Evolutionary conservation across 2,888 invertebrate species (phyloP), one percentile per base, ranked within the genome.

Genomic region (Melieria omissa): DNA sequence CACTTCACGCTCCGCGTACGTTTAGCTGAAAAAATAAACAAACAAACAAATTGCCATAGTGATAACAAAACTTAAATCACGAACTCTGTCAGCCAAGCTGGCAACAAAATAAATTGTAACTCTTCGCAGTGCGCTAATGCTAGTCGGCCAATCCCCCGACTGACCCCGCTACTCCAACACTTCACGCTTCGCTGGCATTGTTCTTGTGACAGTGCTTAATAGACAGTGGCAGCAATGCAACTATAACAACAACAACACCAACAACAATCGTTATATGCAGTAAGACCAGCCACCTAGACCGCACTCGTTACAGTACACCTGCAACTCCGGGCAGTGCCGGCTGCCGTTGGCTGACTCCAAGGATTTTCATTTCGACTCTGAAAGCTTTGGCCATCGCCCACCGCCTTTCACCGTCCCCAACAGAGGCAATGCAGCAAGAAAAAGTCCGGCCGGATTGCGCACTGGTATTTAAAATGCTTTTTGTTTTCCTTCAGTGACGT

Each of bases 161-260:
- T 10, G 54, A 4, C 54, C 54, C 7, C 54, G 5, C n/a, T 6
- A n/a, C 4, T 16, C 16, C 9, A 14, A 55, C 55, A 55, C 8
- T 55, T 55, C 16, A 29, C 14, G 7, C 4, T 55, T 14, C 12
- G 12, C 58, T 9, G 9, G 10, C 10, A 46, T 58, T 66, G 66
- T 58, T 41, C 46, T 66, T 58, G 47, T 45, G 44, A 41, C 61
- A 16, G 60, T 61, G 61, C 61, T 68, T 61, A 68, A 68, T 61
- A 68, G 57, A 70, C 61, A 66, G 41, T 46, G 45, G 58, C 63
- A 46, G 12, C 12, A 49, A 62, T 54, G 14, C 16, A 52, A 67
- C 62, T 58, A 47, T 3, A 62, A 41, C 57, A 67, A 65, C 66
- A 66, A 66, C 29, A 55, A 29, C 7, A 29, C 4, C 12, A 55